A percentile compares a stretch with the other conserved stretches of the same genome.
Evolutionary conservation across 2,113 vertebrate species (phyloP).

Genomic region (Salvelinus alpinus): DNA sequence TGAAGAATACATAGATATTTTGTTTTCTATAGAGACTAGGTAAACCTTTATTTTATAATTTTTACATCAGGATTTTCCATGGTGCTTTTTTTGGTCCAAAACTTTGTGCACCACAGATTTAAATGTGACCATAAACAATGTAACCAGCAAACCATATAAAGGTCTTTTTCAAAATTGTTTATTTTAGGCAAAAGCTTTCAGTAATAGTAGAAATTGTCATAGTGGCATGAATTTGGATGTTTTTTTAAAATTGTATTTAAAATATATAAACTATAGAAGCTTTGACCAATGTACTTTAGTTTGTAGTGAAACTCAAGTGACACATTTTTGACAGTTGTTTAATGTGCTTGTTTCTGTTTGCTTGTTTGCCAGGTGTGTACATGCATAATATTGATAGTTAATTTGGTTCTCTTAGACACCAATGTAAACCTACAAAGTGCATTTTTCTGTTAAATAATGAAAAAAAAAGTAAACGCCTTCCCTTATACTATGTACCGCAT

Average conservation of each 20-base stretch:
- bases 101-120: conserved; percentile 29
- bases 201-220: conserved; percentile 20
- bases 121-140: conserved; percentile 2
- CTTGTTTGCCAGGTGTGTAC: conserved; percentile 37
- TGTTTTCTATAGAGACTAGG: background rate
- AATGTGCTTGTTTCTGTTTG: conserved; percentile 43
- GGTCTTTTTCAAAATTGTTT: conserved; percentile 12
- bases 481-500: conserved; percentile 2
- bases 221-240: conserved; percentile 37
- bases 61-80: conserved; percentile 22
- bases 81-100: conserved; percentile 29
- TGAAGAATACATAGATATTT: conserved; percentile 13
- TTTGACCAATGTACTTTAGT: conserved; percentile 26
- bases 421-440: conserved; percentile 46
- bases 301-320: conserved; percentile 35
- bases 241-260: conserved; percentile 25
- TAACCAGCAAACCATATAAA: conserved; percentile 1
- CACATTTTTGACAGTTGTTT: conserved; percentile 16
- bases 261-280: conserved; percentile 25
- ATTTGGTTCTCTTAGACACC: conserved; percentile 13
- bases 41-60: background rate
- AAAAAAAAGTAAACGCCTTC: conserved; percentile 59
- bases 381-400: conserved; percentile 18
- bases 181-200: conserved; percentile 39
- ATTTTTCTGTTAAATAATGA: conserved; percentile 42